Percentiles rank a stretch among this genome's conserved stretches.
phyloP scores from a whole-genome alignment of 2,888 invertebrate species.

The Nemurella pictetii region DNA sequence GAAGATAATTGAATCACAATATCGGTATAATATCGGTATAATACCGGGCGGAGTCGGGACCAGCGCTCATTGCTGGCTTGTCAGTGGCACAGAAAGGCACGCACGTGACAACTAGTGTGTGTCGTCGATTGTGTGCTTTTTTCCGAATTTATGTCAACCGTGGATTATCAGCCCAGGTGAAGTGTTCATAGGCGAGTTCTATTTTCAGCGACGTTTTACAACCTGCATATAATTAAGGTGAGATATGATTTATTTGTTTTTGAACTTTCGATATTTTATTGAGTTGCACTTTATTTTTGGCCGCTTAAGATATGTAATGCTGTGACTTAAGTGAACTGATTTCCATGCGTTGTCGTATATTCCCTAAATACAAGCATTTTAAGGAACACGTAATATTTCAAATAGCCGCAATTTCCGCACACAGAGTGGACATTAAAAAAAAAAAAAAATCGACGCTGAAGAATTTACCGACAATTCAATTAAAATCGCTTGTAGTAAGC shows the following conservation, averaged over 20 bases:
- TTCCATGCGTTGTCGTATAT: too few relatives aligned
- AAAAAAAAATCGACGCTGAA: too few relatives aligned
- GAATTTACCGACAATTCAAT: too few relatives aligned
- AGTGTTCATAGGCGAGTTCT: background rate
- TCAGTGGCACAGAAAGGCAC: background rate
- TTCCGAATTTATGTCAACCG: background rate
- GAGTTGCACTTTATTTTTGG: background rate
- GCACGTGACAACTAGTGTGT: background rate
- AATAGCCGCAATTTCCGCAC: background rate
- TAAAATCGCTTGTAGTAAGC: too few relatives aligned
- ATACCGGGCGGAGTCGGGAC: background rate
- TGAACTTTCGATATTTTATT: background rate
- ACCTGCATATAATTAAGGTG: background rate
- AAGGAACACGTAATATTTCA: background rate
- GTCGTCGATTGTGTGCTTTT: background rate
- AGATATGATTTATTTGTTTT: background rate
- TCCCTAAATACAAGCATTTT: background rate
- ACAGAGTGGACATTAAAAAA: too few relatives aligned
- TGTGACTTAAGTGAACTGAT: slow-evolving; percentile 8
- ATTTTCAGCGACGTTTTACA: background rate
- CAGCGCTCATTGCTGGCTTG: background rate
- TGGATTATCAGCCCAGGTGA: background rate
- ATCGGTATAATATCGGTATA: too few relatives aligned
- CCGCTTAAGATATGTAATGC: slow-evolving; percentile 4
- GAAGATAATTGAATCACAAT: too few relatives aligned